Conservation (phyloP, 2,797 vertebrate species). For the Galago senegalensis region DNA sequence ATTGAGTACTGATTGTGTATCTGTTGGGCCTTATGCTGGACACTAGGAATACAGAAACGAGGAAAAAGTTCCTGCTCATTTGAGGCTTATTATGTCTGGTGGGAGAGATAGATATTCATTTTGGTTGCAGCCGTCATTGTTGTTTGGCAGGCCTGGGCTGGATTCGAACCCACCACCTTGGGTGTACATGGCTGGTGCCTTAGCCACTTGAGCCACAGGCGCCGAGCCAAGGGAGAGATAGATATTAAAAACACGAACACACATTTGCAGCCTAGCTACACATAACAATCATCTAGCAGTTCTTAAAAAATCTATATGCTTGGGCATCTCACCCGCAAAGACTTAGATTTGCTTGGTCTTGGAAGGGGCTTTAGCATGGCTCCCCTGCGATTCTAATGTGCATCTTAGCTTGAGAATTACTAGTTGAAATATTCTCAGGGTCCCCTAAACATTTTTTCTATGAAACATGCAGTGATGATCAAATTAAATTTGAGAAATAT, state of each 20-base stretch:
- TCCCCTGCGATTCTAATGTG: not conserved
- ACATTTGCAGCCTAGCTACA: not conserved
- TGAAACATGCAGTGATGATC: not conserved
- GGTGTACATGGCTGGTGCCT: no score
- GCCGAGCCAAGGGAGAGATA: not conserved
- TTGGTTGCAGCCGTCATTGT: no score
- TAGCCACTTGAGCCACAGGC: no score
- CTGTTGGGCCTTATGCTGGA: not conserved
- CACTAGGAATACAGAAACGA: not conserved
- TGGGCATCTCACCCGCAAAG: not conserved
- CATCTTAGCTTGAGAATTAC: conserved; percentile 37
- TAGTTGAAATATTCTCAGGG: conserved; percentile 32
- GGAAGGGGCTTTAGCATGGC: not conserved
- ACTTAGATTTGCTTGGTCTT: not conserved
- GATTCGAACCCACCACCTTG: no score
- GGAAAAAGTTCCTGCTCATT: not conserved
- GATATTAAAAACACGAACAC: not conserved
- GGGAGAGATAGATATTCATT: not conserved
- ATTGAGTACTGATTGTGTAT: not conserved
- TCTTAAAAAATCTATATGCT: not conserved
- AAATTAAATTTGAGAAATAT: conserved; percentile 35
- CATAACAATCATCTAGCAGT: not conserved
- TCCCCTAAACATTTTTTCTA: conserved; percentile 36
- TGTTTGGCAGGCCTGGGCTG: no score
- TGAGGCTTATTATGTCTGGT: not conserved